Conservation (phyloP, 2,797 vertebrate genomes). For the Peromyscus eremicus region DNA sequence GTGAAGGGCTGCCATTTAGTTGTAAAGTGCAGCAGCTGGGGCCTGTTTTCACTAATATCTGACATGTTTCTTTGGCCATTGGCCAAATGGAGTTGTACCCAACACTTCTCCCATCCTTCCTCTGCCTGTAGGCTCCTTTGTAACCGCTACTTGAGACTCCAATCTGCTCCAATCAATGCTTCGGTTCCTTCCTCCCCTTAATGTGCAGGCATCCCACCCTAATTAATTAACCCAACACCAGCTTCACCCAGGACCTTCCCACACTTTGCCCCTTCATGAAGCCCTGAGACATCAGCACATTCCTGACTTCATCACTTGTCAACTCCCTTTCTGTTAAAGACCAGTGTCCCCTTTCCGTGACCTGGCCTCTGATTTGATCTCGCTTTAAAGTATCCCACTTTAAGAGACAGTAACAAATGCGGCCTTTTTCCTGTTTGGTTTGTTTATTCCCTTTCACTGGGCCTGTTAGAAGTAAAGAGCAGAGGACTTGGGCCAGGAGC, state of each 20-base stretch:
- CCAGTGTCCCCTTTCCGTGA: constrained; percentile 85
- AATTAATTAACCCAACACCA: constrained; percentile 89
- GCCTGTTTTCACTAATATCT: constrained; percentile 90
- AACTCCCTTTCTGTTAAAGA: constrained; percentile 89
- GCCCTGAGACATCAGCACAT: constrained; percentile 90
- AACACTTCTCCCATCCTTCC: constrained; percentile 85
- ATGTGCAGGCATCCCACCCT: constrained; percentile 83
- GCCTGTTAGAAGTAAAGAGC: constrained; percentile 72
- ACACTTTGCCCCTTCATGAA: constrained; percentile 86
- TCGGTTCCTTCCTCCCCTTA: constrained; percentile 80
- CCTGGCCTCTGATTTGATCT: constrained; percentile 82
- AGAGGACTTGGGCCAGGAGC: constrained; percentile 29
- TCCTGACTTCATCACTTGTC: constrained; percentile 90
- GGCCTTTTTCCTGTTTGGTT: constrained; percentile 80
- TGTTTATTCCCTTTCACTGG: constrained; percentile 74
- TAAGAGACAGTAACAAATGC: constrained; percentile 85
- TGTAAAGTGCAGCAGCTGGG: constrained; percentile 88
- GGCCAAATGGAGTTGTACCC: constrained; percentile 84
- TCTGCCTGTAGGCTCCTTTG: constrained; percentile 80
- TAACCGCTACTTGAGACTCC: constrained; percentile 82
- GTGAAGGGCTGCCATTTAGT: constrained; percentile 70
- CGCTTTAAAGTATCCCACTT: constrained; percentile 80
- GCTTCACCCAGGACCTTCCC: constrained; percentile 88
- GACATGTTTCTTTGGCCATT: constrained; percentile 87
- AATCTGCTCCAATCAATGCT: constrained; percentile 72